Percentiles rank a stretch among this genome's conserved stretches.
phyloP scores from a whole-genome alignment of 1,140 invertebrate species.

The Thaumatotibia leucotreta region DNA sequence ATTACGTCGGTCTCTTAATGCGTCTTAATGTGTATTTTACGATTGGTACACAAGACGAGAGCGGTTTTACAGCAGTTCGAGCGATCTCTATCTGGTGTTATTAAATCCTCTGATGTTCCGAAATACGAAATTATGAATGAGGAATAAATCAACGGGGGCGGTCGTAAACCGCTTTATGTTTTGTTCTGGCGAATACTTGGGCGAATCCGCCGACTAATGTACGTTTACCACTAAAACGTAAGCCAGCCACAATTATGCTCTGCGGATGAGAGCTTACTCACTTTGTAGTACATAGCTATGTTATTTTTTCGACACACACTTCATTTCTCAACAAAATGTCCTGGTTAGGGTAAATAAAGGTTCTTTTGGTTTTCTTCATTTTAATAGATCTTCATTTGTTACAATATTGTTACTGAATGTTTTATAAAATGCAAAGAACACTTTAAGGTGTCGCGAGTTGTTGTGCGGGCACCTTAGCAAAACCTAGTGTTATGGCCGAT shows the following conservation, averaged over 20 bases:
- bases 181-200: conserved; percentile 50
- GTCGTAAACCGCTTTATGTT: conserved; percentile 72
- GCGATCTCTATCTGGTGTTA: conserved; percentile 67
- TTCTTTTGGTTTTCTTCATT: too few relatives aligned
- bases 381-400: too few relatives aligned
- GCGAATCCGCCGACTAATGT: neutral
- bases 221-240: neutral
- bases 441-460: too few relatives aligned
- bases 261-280: neutral
- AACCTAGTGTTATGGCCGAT: too few relatives aligned
- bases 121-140: conserved; percentile 73
- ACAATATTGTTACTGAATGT: too few relatives aligned
- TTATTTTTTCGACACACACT: neutral
- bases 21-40: conserved; percentile 74
- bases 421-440: too few relatives aligned
- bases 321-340: neutral
- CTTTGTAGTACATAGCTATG: too few relatives aligned
- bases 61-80: conserved; percentile 65
- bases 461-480: too few relatives aligned
- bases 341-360: too few relatives aligned
- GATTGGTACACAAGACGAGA: conserved; percentile 68
- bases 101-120: conserved; percentile 68
- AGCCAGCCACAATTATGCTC: neutral
- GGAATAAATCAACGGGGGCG: conserved; percentile 68
- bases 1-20: conserved; percentile 59